A percentile compares a stretch with the other conserved stretches of the same genome.
These are phyloP conservation scores for Oasisia sp. DNA, from an alignment of 2,888 invertebrate genomes.

Conservation along the genomic window DNA sequence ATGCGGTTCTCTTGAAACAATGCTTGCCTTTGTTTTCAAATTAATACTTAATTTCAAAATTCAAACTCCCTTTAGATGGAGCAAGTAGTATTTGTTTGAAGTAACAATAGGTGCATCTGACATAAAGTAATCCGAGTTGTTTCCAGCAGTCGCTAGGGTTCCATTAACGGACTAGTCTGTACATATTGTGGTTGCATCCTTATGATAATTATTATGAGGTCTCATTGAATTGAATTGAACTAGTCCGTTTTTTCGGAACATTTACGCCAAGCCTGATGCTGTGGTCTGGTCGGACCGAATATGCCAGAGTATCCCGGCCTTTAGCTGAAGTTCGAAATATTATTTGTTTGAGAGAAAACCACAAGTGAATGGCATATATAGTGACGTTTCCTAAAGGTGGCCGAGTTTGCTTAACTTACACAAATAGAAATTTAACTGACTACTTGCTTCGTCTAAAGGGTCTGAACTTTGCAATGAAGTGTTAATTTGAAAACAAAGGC, in stretches of 20 bases:
- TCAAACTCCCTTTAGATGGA: background rate
- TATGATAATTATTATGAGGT: too few species aligned
- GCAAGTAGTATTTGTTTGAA: background rate
- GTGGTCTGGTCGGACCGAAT: too few species aligned
- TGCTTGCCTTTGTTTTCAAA: background rate
- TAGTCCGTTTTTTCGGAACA: too few species aligned
- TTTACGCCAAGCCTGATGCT: too few species aligned
- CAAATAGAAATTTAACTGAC: background rate
- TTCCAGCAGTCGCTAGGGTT: too few species aligned
- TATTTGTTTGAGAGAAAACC: background rate
- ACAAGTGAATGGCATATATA: too few species aligned
- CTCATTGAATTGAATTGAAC: too few species aligned
- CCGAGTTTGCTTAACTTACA: background rate
- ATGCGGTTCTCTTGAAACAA: background rate
- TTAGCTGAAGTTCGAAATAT: background rate
- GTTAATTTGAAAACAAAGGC: background rate
- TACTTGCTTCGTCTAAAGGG: background rate
- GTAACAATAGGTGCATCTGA: too few species aligned
- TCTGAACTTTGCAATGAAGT: background rate
- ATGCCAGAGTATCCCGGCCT: too few species aligned
- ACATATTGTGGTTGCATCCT: too few species aligned
- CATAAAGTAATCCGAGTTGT: too few species aligned
- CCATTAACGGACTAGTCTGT: too few species aligned
- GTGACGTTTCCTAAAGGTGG: background rate
- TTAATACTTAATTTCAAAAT: background rate